Conservation (phyloP, 2,797 vertebrate genomes). For the Phoebastria nigripes region DNA sequence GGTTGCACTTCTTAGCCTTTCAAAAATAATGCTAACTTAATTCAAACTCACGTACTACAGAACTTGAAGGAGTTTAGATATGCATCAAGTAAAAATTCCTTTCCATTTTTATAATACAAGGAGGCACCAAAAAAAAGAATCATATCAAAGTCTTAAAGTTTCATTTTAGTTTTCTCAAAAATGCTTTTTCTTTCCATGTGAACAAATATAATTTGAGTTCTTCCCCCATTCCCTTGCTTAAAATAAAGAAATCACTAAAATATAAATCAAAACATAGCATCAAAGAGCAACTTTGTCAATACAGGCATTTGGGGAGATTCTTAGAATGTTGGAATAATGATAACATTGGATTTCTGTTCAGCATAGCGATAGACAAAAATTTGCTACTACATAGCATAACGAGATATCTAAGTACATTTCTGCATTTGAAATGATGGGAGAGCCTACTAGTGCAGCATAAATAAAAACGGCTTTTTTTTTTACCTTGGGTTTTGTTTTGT, state of each 20-base stretch:
- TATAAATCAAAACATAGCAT: not conserved
- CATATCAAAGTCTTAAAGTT: not conserved
- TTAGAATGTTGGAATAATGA: not conserved
- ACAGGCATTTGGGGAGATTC: not conserved
- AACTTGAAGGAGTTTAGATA: constrained; percentile 1
- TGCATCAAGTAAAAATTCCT: constrained; percentile 5
- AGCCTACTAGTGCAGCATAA: not conserved
- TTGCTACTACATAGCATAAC: not conserved
- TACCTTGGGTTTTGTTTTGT: not conserved
- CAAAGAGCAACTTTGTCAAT: not conserved
- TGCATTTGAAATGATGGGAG: not conserved
- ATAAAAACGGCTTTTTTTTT: not conserved
- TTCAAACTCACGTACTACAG: constrained; percentile 11
- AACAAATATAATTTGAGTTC: not conserved
- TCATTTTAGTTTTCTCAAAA: constrained; percentile 27
- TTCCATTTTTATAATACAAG: not conserved
- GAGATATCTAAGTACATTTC: not conserved
- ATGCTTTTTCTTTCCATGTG: not conserved
- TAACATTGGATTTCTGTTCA: not conserved
- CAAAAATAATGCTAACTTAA: constrained; percentile 33
- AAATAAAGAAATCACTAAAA: not conserved
- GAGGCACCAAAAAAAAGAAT: not conserved
- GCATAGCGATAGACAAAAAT: not conserved
- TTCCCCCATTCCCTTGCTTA: not conserved
- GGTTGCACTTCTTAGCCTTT: constrained; percentile 25